phyloP scores from a whole-genome alignment of 2,113 vertebrate genomes.

The Falcunculus frontatus region DNA sequence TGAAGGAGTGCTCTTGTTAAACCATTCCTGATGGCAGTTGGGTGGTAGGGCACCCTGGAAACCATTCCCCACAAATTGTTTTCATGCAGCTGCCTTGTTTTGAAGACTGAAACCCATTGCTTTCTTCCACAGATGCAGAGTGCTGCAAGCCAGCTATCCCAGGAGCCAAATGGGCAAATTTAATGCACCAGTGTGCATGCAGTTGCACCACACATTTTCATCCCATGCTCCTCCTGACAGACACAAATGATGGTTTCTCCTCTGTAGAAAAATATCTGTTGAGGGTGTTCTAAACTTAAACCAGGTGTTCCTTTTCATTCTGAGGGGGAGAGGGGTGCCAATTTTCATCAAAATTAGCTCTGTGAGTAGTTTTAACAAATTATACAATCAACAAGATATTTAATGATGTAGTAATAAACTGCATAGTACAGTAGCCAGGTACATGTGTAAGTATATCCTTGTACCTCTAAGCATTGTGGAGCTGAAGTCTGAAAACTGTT shows the following conservation, averaged over 20 bases:
- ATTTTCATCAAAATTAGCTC: not conserved
- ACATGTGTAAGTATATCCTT: not conserved
- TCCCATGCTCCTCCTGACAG: not conserved
- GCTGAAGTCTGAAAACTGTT: not conserved
- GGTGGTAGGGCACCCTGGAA: not conserved
- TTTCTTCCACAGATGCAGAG: not conserved
- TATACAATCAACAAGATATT: not conserved
- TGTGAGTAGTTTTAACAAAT: not conserved
- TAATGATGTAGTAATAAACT: not conserved
- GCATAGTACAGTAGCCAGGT: not conserved
- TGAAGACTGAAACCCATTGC: not conserved
- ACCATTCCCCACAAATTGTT: not conserved
- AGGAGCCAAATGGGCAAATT: not conserved
- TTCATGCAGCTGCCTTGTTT: not conserved
- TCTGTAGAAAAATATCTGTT: not conserved
- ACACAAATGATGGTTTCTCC: not conserved
- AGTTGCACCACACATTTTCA: not conserved
- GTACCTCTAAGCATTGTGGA: not conserved
- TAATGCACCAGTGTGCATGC: not conserved
- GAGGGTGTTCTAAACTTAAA: not conserved
- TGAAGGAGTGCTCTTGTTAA: not conserved
- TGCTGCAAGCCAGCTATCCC: not conserved
- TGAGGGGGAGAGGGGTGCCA: accelerated
- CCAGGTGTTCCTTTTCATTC: not conserved
- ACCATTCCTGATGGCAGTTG: not conserved